These are phyloP conservation scores for Drosophila siamana DNA, from an alignment of 2,888 invertebrate species.

Conservation along the genomic window DNA sequence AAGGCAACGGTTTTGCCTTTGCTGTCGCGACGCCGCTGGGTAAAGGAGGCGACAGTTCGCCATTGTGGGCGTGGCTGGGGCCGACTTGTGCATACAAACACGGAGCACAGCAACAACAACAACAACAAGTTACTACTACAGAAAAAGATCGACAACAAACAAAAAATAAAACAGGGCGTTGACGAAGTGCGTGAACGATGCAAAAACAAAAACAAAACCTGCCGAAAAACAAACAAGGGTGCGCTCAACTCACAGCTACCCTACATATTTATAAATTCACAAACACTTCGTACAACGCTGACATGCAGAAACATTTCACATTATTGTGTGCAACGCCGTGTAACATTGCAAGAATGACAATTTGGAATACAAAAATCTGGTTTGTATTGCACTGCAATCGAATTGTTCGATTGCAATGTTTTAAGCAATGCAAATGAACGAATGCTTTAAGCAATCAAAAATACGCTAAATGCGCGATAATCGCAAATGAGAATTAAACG, in stretches of 20 bases:
- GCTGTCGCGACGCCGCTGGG: neutral
- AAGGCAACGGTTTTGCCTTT: neutral
- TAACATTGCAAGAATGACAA: too few species aligned
- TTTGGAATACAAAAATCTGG: too few species aligned
- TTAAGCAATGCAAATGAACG: too few species aligned
- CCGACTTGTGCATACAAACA: conserved; percentile 26
- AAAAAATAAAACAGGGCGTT: conserved; percentile 30
- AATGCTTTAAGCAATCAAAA: too few species aligned
- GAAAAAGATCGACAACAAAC: conserved; percentile 1
- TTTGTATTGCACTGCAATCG: too few species aligned
- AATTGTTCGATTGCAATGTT: too few species aligned
- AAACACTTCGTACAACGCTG: too few species aligned
- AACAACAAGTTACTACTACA: conserved; percentile 2
- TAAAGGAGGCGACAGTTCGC: neutral
- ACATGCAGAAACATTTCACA: too few species aligned
- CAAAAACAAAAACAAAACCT: conserved; percentile 6
- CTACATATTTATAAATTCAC: neutral
- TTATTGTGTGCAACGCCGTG: too few species aligned
- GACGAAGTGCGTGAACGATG: conserved; percentile 27
- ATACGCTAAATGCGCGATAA: too few species aligned
- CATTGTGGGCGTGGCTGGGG: conserved; percentile 33
- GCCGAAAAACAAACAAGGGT: conserved; percentile 10
- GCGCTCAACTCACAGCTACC: neutral
- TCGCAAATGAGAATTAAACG: too few species aligned
- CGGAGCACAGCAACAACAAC: conserved; percentile 1